Percentiles rank a stretch among this genome's conserved stretches.
Conservation (phyloP, 2,888 invertebrate species). For the Drosophila subquinaria region DNA sequence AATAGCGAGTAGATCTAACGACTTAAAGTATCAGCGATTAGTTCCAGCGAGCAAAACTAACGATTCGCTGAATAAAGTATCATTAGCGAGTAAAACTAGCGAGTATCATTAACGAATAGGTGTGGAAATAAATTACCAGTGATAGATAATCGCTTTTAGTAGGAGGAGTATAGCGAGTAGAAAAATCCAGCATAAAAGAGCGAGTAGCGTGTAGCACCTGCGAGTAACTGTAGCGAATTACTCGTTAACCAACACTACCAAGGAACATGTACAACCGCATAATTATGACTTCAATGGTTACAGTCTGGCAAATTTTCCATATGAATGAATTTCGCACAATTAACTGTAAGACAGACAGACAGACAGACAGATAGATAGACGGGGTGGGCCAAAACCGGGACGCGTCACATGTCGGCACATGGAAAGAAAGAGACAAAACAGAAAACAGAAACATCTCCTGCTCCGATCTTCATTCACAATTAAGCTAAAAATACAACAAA, state of each 20-base stretch:
- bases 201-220: not conserved
- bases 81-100: not conserved
- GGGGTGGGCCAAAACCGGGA: slow-evolving; percentile 32
- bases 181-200: too few species aligned
- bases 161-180: too few species aligned
- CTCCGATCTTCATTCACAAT: slow-evolving; percentile 73
- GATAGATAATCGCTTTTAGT: too few species aligned
- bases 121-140: too few species aligned
- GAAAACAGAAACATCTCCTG: slow-evolving; percentile 9
- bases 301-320: slow-evolving; percentile 78
- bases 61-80: not conserved
- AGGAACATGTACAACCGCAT: slow-evolving; percentile 48
- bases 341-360: slow-evolving; percentile 32
- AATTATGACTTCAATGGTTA: slow-evolving; percentile 74
- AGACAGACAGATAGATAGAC: not conserved
- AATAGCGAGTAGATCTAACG: not conserved
- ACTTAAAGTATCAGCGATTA: not conserved
- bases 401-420: slow-evolving; percentile 68
- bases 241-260: slow-evolving; percentile 32
- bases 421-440: slow-evolving; percentile 7
- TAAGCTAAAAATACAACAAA: slow-evolving; percentile 74
- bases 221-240: not conserved
- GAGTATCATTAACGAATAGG: not conserved
- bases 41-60: not conserved
- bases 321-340: slow-evolving; percentile 78